phyloP scores from a whole-genome alignment of 1,140 invertebrate genomes.

The Uloborus diversus region DNA sequence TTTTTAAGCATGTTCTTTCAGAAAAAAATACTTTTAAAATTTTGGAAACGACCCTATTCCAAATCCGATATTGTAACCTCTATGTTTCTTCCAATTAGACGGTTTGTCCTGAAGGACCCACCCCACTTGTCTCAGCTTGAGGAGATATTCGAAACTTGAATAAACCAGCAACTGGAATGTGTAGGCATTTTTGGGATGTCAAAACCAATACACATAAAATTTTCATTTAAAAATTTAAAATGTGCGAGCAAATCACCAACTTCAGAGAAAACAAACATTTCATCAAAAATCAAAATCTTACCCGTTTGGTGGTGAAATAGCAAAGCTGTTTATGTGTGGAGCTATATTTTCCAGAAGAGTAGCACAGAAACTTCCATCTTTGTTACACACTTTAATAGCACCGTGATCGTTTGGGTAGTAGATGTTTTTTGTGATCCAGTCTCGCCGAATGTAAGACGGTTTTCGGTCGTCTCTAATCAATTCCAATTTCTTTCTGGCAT shows the following conservation, averaged over 20 bases:
- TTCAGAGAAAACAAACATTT: background rate
- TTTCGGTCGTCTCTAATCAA: background rate
- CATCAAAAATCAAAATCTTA: conserved; percentile 61
- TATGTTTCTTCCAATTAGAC: too few relatives aligned
- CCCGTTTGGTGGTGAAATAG: conserved; percentile 72
- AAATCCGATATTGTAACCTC: background rate
- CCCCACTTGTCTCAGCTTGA: background rate
- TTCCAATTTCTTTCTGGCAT: too few relatives aligned
- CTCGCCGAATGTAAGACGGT: conserved; percentile 63
- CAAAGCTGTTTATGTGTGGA: conserved; percentile 34
- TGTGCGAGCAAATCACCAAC: background rate
- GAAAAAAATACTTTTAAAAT: background rate
- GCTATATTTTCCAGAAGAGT: conserved; percentile 2
- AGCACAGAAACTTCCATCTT: conserved; percentile 61
- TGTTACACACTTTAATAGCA: conserved; percentile 77
- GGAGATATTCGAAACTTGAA: background rate
- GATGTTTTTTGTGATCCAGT: conserved; percentile 82
- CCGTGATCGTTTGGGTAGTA: conserved; percentile 79
- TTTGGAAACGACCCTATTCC: background rate
- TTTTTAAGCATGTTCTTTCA: too few relatives aligned
- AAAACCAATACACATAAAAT: background rate
- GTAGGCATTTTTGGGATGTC: background rate
- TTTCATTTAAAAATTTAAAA: background rate
- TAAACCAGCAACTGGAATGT: background rate
- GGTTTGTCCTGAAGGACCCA: background rate